Conservation (phyloP, 2,888 invertebrate species). For the Leptinotarsa peninsularis region DNA sequence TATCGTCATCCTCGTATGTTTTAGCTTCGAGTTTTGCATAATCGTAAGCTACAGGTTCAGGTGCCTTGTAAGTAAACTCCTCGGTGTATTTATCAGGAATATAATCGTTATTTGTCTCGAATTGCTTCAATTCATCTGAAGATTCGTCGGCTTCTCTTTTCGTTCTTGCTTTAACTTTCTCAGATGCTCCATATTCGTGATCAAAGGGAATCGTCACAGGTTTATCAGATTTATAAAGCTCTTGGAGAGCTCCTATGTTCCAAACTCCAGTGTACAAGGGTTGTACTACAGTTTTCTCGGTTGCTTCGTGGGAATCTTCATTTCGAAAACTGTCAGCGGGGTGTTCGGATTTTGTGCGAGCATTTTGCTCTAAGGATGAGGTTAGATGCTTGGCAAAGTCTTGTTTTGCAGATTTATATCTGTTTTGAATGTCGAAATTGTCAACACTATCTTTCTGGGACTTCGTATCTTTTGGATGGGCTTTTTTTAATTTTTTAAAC, state of each 20-base stretch:
- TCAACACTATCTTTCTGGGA: conserved; percentile 12
- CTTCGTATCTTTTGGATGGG: conserved; percentile 5
- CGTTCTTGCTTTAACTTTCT: conserved; percentile 42
- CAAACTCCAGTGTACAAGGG: conserved; percentile 58
- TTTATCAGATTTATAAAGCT: conserved; percentile 58
- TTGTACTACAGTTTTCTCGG: conserved; percentile 42
- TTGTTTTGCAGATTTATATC: conserved; percentile 32
- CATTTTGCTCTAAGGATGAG: conserved; percentile 17
- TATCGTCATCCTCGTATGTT: conserved; percentile 53
- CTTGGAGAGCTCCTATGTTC: conserved; percentile 52
- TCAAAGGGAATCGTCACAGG: conserved; percentile 60
- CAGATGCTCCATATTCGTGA: conserved; percentile 58
- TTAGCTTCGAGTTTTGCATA: conserved; percentile 50
- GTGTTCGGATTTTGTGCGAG: conserved; percentile 26
- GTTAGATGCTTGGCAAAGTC: conserved; percentile 29
- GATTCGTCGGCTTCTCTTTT: conserved; percentile 31
- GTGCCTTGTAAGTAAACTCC: conserved; percentile 44
- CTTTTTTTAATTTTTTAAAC: neutral
- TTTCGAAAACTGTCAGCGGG: conserved; percentile 37
- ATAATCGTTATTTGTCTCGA: conserved; percentile 13
- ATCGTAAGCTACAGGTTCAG: conserved; percentile 45
- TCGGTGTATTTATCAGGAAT: conserved; percentile 54
- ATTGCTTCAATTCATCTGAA: conserved; percentile 8
- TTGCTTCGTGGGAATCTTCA: conserved; percentile 40
- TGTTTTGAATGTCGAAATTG: conserved; percentile 30